phyloP scores from a whole-genome alignment of 92 coral and sea anemone genomes.

The Epizoanthus stellaris region DNA sequence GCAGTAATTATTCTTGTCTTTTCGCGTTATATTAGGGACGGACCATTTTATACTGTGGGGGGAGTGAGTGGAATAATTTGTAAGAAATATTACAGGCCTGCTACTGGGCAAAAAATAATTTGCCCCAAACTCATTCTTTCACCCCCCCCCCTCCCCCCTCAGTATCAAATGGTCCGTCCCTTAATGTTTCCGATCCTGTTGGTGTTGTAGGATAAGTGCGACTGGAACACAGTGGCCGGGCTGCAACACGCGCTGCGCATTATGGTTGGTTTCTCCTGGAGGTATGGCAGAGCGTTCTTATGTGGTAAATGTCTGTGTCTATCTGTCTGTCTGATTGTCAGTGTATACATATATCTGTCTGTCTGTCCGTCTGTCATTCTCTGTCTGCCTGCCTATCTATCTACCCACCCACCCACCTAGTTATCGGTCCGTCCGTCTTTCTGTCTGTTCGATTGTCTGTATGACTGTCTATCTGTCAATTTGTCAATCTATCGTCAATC shows the following conservation, averaged over 20 bases:
- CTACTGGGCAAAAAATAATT: too few relatives aligned
- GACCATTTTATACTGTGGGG: too few relatives aligned
- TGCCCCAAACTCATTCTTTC: too few relatives aligned
- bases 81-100: too few relatives aligned
- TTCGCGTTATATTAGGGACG: too few relatives aligned
- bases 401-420: too few relatives aligned
- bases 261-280: slow-evolving; percentile 42
- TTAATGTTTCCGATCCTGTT: not conserved
- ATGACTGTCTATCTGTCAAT: not conserved
- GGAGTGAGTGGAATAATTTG: too few relatives aligned
- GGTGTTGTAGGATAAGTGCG: slow-evolving; percentile 12
- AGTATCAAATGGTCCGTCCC: too few relatives aligned
- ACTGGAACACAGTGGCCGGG: slow-evolving; percentile 29
- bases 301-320: not conserved
- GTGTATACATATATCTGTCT: not conserved
- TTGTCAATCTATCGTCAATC: not conserved
- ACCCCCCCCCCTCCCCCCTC: too few relatives aligned
- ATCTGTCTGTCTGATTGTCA: not conserved
- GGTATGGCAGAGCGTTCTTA: slow-evolving; percentile 2
- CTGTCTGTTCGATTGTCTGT: not conserved
- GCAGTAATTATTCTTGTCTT: too few relatives aligned
- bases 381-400: not conserved
- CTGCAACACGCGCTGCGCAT: slow-evolving; percentile 25
- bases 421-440: too few relatives aligned
- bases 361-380: not conserved